Evolutionary conservation across 1,140 invertebrate species (phyloP).

Genomic region (Conus ventricosus): DNA sequence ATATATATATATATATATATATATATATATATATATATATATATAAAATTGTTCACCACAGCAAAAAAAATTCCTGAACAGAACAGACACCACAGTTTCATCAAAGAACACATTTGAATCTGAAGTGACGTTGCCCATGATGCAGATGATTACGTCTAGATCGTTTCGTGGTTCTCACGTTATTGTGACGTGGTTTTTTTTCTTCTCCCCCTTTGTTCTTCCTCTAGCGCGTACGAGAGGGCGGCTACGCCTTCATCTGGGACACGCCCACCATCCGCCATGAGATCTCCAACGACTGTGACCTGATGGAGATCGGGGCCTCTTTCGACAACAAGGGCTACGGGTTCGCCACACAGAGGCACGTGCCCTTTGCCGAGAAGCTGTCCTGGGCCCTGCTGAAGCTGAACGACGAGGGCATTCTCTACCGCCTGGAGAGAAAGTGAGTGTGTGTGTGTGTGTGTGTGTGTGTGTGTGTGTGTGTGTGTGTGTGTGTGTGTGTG

Average conservation of each 20-base stretch:
- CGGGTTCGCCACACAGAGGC: conserved; percentile 72
- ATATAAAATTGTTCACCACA: no score
- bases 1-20: no score
- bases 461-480: neutral
- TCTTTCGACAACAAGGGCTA: conserved; percentile 71
- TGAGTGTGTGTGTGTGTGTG: conserved; percentile 50
- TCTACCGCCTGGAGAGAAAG: conserved; percentile 83
- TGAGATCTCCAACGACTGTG: conserved; percentile 65
- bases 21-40: no score
- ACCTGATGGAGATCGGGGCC: conserved; percentile 67
- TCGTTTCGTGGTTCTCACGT: no score
- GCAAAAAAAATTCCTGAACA: no score
- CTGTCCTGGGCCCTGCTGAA: conserved; percentile 94
- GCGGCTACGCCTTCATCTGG: conserved; percentile 72
- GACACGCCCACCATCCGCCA: conserved; percentile 68
- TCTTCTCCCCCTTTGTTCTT: no score
- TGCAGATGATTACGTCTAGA: no score
- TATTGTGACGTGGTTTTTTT: no score
- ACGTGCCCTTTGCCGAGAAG: conserved; percentile 93
- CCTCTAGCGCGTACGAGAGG: conserved; percentile 58
- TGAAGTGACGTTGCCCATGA: no score
- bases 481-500: neutral
- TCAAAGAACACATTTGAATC: no score
- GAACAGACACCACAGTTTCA: no score
- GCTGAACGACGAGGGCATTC: conserved; percentile 93